Base-by-base conservation (phyloP, 2,888 invertebrate species). In the Clunio marinus region DNA sequence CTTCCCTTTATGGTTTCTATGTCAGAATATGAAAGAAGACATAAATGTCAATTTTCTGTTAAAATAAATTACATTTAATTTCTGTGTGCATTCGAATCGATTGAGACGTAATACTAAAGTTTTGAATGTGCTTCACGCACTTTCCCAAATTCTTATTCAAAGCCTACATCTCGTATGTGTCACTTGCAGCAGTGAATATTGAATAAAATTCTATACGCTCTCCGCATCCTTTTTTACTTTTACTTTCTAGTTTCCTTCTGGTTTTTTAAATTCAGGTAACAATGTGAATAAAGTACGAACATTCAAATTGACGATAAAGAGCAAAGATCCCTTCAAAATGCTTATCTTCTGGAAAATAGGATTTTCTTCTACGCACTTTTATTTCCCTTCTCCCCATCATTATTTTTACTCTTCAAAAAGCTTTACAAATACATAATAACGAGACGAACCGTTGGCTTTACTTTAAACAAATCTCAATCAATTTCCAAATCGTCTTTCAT, bases 331-430 rank as follows among this genome's bases (percentile, higher is more conserved):
- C 51, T 8, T 51, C 51, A 22, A 51, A n/a, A 22, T 22, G 51
- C 51, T 51, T 51, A 51, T 51, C 51, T 51, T 2, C 3, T 22
- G 51, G n/a, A 51, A 51, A 15, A 45, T 4, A 15, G 4, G 41
- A 41, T 22, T 51, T 13, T 51, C 51, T 17, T 51, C 51, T 51
- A 8, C 32, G 10, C 57, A 51, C 20, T 51, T 27, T 63, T 25
- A 45, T 46, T 51, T 51, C n/a, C n/a, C 22, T 51, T 51, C 17
- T 51, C 22, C 22, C 66, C 46, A 32, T 66, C 66, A 55, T 66
- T 66, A 66, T 66, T 66, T 66, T 66, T 55, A 66, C 66, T 66
- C 51, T 66, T 46, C 28, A 46, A 27, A 13, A 15, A 25, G 51
- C 25, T 66, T 63, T 37, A 45, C 37, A 63, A 63, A 63, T 37